Base-by-base conservation (phyloP, 2,113 vertebrate genomes). In the Xiphias gladius region DNA sequence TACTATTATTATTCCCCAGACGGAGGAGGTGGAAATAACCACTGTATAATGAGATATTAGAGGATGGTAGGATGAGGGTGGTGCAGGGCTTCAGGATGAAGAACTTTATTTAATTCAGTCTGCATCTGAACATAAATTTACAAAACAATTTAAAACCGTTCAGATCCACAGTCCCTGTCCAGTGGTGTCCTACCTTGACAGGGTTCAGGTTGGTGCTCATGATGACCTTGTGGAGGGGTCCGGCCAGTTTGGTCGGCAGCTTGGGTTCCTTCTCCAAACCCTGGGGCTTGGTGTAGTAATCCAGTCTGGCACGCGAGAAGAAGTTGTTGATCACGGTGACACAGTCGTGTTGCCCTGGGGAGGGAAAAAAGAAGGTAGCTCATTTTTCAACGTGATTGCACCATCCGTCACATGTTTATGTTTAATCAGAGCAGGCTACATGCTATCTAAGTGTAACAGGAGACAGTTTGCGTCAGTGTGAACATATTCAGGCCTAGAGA, bases 291-390 rank as follows among this genome's bases (percentile, higher is more conserved):
- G 97, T 98, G 84, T 99, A 99, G 90, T 99, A 99, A 82, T 99
- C 97, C 87, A 99, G 90, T 57, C 96, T 95, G 83, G 97, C 96
- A 16, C 98, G 96, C 2, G 98, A 97, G 87, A 99, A 99, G 94
- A 98, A 99, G 91, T 99, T 99, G 93, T 99, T 99, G 94, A 99
- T 99, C 75, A 99, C 95, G 0, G 98, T 99, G 84, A 99, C 98
- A 58, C 98, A 99, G 83, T 99, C 98, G 82, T 99, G 98, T 71
- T 99, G 98, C 54, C 98, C 98, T 99, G 88, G 62, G 22, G 71
- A 90, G 1, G 85, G 73, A 72, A 5, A 11, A 14, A 1, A 71
- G 22, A n/a, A 1, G 22, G 19, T 1, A n/a, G 24, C 1, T 35
- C 8, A 48, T 50, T 58, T 75, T 17, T 26, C 7, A 69, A 50